Conservation (phyloP, 2,888 invertebrate genomes). For the Shargacucullia verbasci region DNA sequence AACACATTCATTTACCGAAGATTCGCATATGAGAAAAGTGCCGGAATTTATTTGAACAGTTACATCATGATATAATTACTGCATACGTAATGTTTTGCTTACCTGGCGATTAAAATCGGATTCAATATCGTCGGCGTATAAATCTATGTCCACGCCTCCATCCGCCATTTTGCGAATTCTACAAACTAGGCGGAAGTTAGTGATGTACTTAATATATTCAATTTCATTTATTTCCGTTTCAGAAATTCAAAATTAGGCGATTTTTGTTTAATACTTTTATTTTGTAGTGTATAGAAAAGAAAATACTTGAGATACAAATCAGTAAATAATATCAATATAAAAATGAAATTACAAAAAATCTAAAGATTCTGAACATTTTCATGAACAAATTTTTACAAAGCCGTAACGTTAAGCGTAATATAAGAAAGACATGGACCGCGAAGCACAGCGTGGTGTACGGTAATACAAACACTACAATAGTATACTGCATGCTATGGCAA, state of each 20-base stretch:
- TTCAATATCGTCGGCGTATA: slow-evolving; percentile 98
- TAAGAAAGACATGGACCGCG: too few species aligned
- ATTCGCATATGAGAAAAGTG: neutral
- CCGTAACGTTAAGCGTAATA: too few species aligned
- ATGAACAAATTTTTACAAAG: too few species aligned
- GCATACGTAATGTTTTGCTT: slow-evolving; percentile 62
- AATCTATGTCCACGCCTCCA: slow-evolving; percentile 98
- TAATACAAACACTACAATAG: too few species aligned
- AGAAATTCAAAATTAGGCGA: slow-evolving; percentile 13
- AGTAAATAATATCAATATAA: too few species aligned
- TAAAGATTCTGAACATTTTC: too few species aligned
- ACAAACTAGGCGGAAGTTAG: slow-evolving; percentile 35
- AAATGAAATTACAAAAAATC: too few species aligned
- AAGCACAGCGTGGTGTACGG: too few species aligned
- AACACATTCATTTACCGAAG: slow-evolving; percentile 29
- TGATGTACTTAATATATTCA: neutral
- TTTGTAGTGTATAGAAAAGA: too few species aligned
- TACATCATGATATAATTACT: neutral
- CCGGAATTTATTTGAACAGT: slow-evolving; percentile 22
- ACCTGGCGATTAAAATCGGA: slow-evolving; percentile 94
- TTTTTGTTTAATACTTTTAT: neutral
- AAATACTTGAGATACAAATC: too few species aligned
- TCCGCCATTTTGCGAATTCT: slow-evolving; percentile 93
- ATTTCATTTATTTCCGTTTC: neutral
- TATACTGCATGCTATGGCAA: too few species aligned